These are phyloP conservation scores for Rhinopomastus cyanomelas DNA, from an alignment of 2,113 vertebrate species.

Conservation along the genomic window DNA sequence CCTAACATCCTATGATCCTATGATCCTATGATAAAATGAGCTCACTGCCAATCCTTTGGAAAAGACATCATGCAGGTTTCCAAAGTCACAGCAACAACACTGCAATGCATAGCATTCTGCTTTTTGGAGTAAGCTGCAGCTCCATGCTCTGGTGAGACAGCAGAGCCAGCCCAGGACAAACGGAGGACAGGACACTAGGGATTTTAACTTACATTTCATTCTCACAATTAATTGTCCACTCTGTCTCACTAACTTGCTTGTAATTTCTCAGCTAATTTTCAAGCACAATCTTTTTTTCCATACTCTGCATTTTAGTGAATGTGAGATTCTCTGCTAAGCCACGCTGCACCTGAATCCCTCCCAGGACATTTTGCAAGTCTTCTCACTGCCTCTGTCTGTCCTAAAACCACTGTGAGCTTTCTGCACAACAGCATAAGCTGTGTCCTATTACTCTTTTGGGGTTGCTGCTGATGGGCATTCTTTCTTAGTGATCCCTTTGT, in stretches of 20 bases:
- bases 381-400: background rate
- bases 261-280: background rate
- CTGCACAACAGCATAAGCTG: background rate
- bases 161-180: background rate
- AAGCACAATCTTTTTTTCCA: background rate
- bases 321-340: background rate
- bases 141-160: background rate
- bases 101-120: background rate
- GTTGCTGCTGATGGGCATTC: background rate
- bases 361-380: background rate
- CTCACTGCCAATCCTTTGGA: background rate
- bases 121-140: background rate
- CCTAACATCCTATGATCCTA: no score
- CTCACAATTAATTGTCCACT: background rate
- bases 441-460: background rate
- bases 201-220: background rate
- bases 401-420: background rate
- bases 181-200: background rate
- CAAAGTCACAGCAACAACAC: background rate
- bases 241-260: background rate
- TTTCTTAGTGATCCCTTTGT: conserved; percentile 18
- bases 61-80: background rate
- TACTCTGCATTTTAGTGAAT: background rate
- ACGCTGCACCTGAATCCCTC: background rate
- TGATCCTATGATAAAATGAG: no score